Evolutionary conservation across 2,113 vertebrate genomes (phyloP), one percentile per base, ranked within the genome.

Genomic region (Globicephala melas): DNA sequence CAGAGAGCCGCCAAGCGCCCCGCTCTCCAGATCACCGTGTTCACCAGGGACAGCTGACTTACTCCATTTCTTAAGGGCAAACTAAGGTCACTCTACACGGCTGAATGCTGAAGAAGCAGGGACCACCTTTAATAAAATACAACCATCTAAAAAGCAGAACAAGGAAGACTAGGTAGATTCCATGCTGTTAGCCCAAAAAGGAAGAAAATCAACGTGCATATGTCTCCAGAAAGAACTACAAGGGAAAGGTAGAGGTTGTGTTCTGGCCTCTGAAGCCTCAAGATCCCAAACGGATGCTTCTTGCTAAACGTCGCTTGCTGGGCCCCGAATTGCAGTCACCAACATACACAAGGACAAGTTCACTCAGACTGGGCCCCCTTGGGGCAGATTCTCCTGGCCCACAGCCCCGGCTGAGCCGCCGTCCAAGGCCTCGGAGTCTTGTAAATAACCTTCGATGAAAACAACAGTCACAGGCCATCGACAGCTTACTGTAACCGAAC

Each of bases 151-250:
- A 94, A 89, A 71, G 38, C 23, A 89, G 50, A 84, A 74, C 12
- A 28, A 67, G 55, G n/a, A 85, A 60, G 41, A 71, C 9, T n/a
- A 41, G 6, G 17, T 18, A 63, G 33, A 70, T 15, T 53, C 44
- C 25, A 23, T 8, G 20, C 9, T 47, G 3, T 38, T 4, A 12
- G 15, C n/a, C 36, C 53, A 58, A 47, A 5, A 47, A 36, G 33
- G 25, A 15, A 44, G 28, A 50, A 41, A 5, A 15, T 21, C 62
- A n/a, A 44, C 2, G 18, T 5, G 11, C 4, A 1, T 2, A 14
- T 3, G 14, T 31, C 70, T 91, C 82, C 62, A 1, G 10, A 83
- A 77, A 77, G 53, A 76, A 36, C 33, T 55, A 74, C n/a, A 31
- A 47, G 70, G 63, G 13, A 55, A 44, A 18, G 6, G 84, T 1